Evolutionary conservation across 2,113 vertebrate genomes (phyloP).

Genomic region (Menidia beryllina): DNA sequence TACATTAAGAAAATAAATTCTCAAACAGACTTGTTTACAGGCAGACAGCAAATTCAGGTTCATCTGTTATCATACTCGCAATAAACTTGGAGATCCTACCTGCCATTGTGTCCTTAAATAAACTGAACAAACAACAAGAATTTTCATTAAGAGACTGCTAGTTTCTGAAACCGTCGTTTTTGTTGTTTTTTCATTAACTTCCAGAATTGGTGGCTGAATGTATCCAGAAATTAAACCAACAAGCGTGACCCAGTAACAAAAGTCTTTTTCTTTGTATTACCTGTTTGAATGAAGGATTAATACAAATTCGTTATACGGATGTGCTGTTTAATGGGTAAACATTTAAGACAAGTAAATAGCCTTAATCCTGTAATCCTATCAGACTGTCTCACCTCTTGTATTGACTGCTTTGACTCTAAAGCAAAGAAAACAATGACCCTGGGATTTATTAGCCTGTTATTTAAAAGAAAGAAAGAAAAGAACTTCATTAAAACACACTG

Average conservation of each 20-base stretch:
- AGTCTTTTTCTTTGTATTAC: slow-evolving; percentile 37
- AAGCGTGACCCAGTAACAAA: slow-evolving; percentile 7
- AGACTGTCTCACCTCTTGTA: slow-evolving; percentile 19
- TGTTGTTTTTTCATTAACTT: background rate
- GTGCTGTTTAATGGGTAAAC: slow-evolving; percentile 30
- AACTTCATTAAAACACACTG: too few relatives aligned
- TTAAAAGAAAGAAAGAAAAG: background rate
- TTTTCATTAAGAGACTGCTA: background rate
- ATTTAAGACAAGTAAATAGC: slow-evolving; percentile 16
- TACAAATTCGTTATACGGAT: slow-evolving; percentile 29
- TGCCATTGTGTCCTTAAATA: background rate
- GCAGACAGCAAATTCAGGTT: background rate
- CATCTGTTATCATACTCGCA: too few relatives aligned
- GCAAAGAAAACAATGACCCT: slow-evolving; percentile 10
- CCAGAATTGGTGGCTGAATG: background rate
- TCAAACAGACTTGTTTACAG: background rate
- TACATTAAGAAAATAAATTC: too few relatives aligned
- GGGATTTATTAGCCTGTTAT: background rate
- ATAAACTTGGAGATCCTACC: background rate
- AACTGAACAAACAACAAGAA: background rate
- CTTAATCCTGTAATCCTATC: slow-evolving; percentile 50
- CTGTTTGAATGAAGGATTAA: slow-evolving; percentile 47
- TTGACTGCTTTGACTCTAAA: slow-evolving; percentile 10
- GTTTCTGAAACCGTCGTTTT: background rate
- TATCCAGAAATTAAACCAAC: slow-evolving; percentile 9